Conservation (phyloP, 2,113 vertebrate genomes). For the Picathartes gymnocephalus region DNA sequence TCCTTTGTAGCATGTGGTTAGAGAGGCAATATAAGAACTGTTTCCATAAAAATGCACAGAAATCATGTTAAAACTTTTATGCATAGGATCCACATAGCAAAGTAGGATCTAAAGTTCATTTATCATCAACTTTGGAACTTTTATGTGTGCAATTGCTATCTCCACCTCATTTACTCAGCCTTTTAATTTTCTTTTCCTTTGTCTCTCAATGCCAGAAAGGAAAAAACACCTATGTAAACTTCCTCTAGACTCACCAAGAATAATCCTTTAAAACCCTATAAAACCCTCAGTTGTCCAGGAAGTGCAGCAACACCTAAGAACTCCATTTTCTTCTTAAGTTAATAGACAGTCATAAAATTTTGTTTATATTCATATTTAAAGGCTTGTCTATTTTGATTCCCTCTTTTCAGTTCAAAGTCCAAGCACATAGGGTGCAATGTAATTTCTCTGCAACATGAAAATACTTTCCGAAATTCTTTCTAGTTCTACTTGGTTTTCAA, state of each 20-base stretch:
- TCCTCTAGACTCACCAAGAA: not conserved
- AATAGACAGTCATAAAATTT: not conserved
- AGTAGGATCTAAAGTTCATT: not conserved
- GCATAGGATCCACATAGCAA: not conserved
- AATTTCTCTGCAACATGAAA: not conserved
- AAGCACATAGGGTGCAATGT: not conserved
- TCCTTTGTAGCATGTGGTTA: not conserved
- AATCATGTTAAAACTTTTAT: not conserved
- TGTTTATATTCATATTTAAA: not conserved
- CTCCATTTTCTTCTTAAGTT: not conserved
- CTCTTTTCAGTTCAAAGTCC: not conserved
- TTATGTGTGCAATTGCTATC: not conserved
- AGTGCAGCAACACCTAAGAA: not conserved
- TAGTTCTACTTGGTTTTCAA: not conserved
- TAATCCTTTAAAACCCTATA: not conserved
- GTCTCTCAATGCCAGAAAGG: not conserved
- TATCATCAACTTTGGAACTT: not conserved
- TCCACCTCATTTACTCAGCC: not conserved
- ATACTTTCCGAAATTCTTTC: not conserved
- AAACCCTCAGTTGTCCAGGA: not conserved
- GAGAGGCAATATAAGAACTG: not conserved
- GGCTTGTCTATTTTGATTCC: not conserved
- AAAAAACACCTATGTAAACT: conserved; percentile 20
- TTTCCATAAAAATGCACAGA: not conserved
- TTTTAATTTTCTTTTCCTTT: conserved; percentile 26